These are phyloP conservation scores for Dicranocentrus wangi DNA, from an alignment of 2,888 invertebrate genomes.

Conservation along the genomic window DNA sequence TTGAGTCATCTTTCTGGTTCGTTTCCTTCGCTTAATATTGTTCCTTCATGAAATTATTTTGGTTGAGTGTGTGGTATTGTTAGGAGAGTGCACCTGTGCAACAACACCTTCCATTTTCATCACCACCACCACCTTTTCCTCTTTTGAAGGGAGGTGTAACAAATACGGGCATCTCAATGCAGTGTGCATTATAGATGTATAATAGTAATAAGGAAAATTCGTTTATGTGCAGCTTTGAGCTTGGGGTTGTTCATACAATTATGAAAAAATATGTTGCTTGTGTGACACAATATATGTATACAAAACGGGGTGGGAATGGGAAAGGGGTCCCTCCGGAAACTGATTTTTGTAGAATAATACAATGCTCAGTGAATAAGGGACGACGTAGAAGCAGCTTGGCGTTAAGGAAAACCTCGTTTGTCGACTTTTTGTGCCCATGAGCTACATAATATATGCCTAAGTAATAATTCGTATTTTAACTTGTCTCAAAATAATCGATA, in stretches of 20 bases:
- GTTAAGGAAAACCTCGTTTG: conserved; percentile 19
- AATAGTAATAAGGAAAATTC: too few species aligned
- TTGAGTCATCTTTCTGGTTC: background rate
- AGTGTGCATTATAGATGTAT: too few species aligned
- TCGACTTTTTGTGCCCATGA: conserved; percentile 42
- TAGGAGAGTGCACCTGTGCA: too few species aligned
- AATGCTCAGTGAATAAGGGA: background rate
- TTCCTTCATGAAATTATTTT: too few species aligned
- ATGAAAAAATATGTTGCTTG: conserved; percentile 30
- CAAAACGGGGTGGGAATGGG: conserved; percentile 12
- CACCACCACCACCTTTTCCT: too few species aligned
- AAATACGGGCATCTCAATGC: too few species aligned
- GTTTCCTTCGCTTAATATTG: conserved; percentile 3
- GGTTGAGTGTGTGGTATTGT: too few species aligned
- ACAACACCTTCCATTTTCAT: too few species aligned
- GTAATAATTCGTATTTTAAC: too few species aligned
- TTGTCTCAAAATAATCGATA: too few species aligned
- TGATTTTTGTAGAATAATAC: conserved; percentile 25
- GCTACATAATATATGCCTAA: background rate
- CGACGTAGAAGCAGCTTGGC: conserved; percentile 1
- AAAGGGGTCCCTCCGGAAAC: conserved; percentile 37
- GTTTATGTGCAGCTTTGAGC: too few species aligned
- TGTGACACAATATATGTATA: conserved; percentile 23
- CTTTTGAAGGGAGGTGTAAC: too few species aligned
- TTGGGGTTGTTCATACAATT: conserved; percentile 18